Conservation (phyloP, 2,797 vertebrate genomes). For the Sebastes kiyomatsui region DNA sequence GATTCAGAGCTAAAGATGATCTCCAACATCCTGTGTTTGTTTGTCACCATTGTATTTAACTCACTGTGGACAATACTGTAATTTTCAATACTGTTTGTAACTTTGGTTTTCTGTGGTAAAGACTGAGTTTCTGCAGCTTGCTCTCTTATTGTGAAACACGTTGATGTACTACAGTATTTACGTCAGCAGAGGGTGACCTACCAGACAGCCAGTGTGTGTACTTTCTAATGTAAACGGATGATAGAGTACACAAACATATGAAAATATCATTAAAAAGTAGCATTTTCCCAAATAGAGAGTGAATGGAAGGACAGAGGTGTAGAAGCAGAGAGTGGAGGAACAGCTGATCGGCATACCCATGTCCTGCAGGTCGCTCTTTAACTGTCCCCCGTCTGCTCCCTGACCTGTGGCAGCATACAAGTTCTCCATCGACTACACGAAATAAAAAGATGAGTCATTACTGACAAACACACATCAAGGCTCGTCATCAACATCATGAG, state of each 20-base stretch:
- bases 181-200: constrained; percentile 13
- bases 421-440: constrained; percentile 90
- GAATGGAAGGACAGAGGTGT: not conserved
- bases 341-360: constrained; percentile 62
- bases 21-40: not conserved
- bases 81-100: not conserved
- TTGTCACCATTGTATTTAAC: not conserved
- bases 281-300: not conserved
- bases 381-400: constrained; percentile 72
- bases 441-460: constrained; percentile 40
- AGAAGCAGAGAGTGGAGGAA: not conserved
- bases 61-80: not conserved
- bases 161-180: not conserved
- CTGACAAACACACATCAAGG: not conserved
- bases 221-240: not conserved
- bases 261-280: not conserved
- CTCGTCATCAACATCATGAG: not conserved
- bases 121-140: not conserved
- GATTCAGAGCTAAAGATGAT: not conserved
- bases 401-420: constrained; percentile 82
- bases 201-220: not conserved
- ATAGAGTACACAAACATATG: not conserved
- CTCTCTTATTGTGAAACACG: not conserved
- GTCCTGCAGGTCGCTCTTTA: constrained; percentile 79
- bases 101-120: not conserved